phyloP scores from a whole-genome alignment of 2,113 vertebrate genomes.

The Mirounga angustirostris region DNA sequence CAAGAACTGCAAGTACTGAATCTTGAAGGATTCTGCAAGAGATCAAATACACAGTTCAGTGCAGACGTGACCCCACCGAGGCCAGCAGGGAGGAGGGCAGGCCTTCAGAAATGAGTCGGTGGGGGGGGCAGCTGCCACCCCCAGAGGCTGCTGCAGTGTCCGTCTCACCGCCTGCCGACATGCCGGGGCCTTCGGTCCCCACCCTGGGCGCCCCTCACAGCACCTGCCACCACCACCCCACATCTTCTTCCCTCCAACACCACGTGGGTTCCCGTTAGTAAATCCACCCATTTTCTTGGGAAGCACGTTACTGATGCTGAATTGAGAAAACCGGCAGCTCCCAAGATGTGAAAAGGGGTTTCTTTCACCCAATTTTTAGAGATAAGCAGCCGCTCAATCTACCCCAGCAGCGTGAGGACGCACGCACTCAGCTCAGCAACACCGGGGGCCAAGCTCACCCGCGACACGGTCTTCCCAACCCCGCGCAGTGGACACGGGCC shows the following conservation, averaged over 20 bases:
- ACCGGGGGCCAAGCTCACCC: no score
- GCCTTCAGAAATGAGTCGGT: fast-evolving
- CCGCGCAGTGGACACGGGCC: fast-evolving
- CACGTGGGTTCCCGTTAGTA: no score
- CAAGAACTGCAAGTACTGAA: conserved; percentile 99
- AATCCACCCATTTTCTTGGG: no score
- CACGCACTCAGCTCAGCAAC: background rate
- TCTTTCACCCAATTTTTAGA: background rate
- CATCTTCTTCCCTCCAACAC: no score
- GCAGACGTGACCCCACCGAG: fast-evolving
- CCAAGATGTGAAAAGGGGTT: background rate
- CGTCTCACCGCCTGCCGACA: background rate
- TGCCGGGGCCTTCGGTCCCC: background rate
- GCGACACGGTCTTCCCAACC: fast-evolving
- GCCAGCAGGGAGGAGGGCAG: background rate
- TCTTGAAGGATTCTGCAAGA: conserved; percentile 94
- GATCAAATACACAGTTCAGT: fast-evolving
- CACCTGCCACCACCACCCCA: no score
- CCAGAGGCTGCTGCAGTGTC: no score
- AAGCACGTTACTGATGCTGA: fast-evolving
- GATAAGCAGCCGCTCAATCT: fast-evolving
- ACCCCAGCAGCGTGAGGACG: fast-evolving
- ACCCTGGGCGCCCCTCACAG: background rate
- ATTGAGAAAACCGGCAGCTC: background rate
- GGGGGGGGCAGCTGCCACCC: background rate